A percentile compares a stretch with the other conserved stretches of the same genome.
Conservation (phyloP, 2,113 vertebrate genomes). For the Australoheros scitulus region DNA sequence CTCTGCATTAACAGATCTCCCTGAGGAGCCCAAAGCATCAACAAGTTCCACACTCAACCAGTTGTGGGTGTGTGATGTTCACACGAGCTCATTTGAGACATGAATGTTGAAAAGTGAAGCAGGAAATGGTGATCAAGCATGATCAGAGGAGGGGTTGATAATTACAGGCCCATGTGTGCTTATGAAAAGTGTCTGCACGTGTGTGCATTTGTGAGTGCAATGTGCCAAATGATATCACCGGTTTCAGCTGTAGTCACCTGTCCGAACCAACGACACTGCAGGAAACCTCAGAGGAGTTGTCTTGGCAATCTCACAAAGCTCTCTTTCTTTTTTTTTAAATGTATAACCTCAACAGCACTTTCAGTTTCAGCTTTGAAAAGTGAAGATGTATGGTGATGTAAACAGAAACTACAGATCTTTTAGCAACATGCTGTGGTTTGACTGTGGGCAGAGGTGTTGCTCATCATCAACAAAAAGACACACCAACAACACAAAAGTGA, state of each 20-base stretch:
- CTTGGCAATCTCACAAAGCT: background rate
- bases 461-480: background rate
- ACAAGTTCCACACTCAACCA: background rate
- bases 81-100: constrained; percentile 39
- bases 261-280: constrained; percentile 3
- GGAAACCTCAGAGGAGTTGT: constrained; percentile 28
- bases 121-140: constrained; percentile 61
- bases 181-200: background rate
- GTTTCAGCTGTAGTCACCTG: background rate
- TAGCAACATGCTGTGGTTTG: background rate
- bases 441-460: background rate
- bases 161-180: constrained; percentile 3
- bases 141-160: constrained; percentile 37
- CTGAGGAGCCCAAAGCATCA: background rate
- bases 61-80: background rate
- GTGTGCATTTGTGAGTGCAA: background rate
- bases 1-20: constrained; percentile 3
- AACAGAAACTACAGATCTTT: background rate
- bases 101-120: constrained; percentile 42
- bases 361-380: constrained; percentile 29
- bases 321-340: background rate
- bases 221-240: background rate
- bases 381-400: background rate
- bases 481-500: background rate
- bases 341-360: constrained; percentile 21